phyloP scores from a whole-genome alignment of 2,113 vertebrate species.

The Lamprotornis superbus region DNA sequence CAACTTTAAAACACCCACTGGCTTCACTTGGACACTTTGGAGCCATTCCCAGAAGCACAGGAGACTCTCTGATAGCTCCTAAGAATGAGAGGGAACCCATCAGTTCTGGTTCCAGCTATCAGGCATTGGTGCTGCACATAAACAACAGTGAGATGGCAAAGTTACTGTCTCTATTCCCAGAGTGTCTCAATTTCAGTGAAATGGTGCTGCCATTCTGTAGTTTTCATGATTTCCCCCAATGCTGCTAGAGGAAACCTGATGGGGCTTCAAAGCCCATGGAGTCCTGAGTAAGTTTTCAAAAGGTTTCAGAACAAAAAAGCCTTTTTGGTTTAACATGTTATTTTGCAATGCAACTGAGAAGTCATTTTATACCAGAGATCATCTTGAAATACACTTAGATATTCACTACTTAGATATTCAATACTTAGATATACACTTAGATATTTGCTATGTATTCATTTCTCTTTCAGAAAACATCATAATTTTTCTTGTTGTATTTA shows the following conservation, averaged over 20 bases:
- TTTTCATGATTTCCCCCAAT: not conserved
- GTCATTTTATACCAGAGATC: not conserved
- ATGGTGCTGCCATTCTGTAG: not conserved
- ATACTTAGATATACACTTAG: not conserved
- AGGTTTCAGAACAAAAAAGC: not conserved
- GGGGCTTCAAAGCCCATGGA: accelerated
- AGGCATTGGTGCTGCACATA: not conserved
- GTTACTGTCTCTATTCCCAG: not conserved
- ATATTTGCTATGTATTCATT: not conserved
- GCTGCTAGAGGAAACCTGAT: not conserved
- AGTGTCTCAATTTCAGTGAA: not conserved
- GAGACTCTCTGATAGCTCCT: not conserved
- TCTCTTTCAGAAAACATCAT: not conserved
- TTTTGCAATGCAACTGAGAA: not conserved
- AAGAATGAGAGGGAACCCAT: not conserved
- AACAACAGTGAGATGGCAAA: not conserved
- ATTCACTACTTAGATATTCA: not conserved
- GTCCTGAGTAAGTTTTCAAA: not conserved
- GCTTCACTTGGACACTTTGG: not conserved
- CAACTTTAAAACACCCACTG: slow-evolving; percentile 1
- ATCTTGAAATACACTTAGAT: not conserved
- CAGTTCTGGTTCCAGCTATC: not conserved
- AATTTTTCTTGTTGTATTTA: slow-evolving; percentile 19
- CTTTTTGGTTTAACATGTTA: not conserved
- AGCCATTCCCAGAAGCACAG: not conserved